phyloP scores from a whole-genome alignment of 2,113 vertebrate genomes.

The Osmerus eperlanus region DNA sequence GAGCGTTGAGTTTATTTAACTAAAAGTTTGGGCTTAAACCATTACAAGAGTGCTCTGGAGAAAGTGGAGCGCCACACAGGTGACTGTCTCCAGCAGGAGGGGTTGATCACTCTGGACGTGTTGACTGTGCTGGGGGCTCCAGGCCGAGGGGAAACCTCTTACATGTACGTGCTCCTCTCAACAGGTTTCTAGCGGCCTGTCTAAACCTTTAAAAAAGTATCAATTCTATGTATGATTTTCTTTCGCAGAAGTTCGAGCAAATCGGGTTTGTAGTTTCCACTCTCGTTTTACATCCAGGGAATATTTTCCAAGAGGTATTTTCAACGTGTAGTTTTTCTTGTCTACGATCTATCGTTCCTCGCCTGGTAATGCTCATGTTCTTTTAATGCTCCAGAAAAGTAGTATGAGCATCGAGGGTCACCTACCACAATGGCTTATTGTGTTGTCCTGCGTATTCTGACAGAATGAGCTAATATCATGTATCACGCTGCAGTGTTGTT shows the following conservation, averaged over 20 bases:
- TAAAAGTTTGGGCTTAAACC: conserved; percentile 50
- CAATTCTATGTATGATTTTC: no score
- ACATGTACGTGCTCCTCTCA: no score
- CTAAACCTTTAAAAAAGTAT: no score
- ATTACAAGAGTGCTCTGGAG: conserved; percentile 35
- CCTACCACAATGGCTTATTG: conserved; percentile 22
- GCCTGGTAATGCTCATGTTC: neutral
- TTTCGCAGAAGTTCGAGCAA: no score
- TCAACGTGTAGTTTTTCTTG: no score
- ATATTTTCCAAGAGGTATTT: no score
- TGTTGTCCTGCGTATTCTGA: conserved; percentile 6
- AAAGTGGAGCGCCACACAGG: conserved; percentile 13
- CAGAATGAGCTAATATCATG: conserved; percentile 23
- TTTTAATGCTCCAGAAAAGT: neutral
- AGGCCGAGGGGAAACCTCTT: no score
- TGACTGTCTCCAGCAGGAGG: neutral
- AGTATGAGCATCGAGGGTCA: neutral
- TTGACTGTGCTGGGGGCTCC: no score
- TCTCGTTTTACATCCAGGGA: no score
- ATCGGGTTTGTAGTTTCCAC: no score
- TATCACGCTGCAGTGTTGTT: conserved; percentile 26
- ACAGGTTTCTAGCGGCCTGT: no score
- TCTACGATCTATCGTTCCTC: no score
- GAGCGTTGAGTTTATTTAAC: conserved; percentile 62
- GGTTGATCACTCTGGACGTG: neutral